Conservation (phyloP, 1,140 invertebrate species). For the Bombus sibiricus region DNA sequence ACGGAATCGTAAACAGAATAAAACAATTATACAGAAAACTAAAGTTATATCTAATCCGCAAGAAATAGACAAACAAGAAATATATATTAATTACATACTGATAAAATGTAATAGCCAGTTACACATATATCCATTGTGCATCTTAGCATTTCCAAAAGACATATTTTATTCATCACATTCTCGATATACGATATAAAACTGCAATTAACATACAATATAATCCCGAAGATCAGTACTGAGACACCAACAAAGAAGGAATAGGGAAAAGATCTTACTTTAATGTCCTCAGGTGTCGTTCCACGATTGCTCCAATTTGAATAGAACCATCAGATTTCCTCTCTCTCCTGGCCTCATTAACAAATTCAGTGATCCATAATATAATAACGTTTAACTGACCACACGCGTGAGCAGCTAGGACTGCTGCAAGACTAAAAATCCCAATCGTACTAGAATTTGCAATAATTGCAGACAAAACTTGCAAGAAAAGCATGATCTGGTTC, state of each 20-base stretch:
- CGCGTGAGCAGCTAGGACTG: constrained; percentile 57
- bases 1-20: background rate
- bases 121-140: constrained; percentile 65
- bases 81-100: constrained; percentile 34
- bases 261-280: background rate
- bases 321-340: background rate
- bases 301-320: constrained; percentile 27
- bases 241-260: background rate
- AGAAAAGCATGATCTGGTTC: constrained; percentile 54
- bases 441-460: constrained; percentile 50
- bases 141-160: constrained; percentile 64
- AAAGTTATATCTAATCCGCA: no score
- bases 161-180: constrained; percentile 66
- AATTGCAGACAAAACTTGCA: constrained; percentile 51
- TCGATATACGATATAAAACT: constrained; percentile 70
- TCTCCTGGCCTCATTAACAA: background rate
- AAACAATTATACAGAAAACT: background rate
- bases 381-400: constrained; percentile 62
- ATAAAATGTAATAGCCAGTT: constrained; percentile 71
- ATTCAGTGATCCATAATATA: constrained; percentile 38
- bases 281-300: constrained; percentile 56
- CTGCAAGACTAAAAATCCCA: constrained; percentile 48
- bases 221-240: background rate
- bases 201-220: constrained; percentile 12
- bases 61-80: no score